Percentiles rank a stretch among this genome's conserved stretches.
Evolutionary conservation across 1,140 invertebrate species (phyloP).

Genomic region (Papilio dardanus): DNA sequence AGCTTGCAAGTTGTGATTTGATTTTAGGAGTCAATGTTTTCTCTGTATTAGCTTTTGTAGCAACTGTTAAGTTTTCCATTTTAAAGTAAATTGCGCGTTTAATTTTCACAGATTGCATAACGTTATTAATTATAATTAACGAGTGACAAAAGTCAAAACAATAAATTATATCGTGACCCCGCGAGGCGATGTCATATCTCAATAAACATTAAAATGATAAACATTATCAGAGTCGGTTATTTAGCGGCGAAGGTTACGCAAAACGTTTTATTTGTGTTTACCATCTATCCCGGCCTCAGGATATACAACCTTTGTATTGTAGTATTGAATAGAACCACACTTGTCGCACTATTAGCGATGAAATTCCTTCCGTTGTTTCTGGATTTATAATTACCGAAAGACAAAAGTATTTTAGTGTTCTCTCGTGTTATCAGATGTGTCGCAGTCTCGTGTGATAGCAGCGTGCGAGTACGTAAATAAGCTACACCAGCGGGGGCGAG

Average conservation of each 20-base stretch:
- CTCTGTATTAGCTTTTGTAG: background rate
- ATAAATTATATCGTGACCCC: background rate
- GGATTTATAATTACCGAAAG: background rate
- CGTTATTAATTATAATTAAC: background rate
- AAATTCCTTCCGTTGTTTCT: too few species aligned
- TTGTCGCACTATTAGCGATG: too few species aligned
- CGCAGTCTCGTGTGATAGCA: background rate
- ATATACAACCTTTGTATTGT: too few species aligned
- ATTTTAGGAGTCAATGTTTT: background rate
- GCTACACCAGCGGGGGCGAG: background rate
- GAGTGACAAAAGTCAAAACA: background rate
- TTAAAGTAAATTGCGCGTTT: background rate
- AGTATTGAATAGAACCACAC: too few species aligned
- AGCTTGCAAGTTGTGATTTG: background rate
- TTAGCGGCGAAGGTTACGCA: constrained; percentile 3
- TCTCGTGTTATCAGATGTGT: background rate
- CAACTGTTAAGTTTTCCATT: background rate
- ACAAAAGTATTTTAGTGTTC: background rate
- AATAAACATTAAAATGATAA: constrained; percentile 20
- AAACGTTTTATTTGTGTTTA: background rate
- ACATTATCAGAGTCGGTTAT: background rate
- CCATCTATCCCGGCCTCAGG: too few species aligned
- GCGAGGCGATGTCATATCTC: constrained; percentile 12
- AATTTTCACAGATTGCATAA: background rate
- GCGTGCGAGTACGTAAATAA: background rate